These are phyloP conservation scores for Cataglyphis rosenhaueri DNA, from an alignment of 2,888 invertebrate species.

Conservation along the genomic window DNA sequence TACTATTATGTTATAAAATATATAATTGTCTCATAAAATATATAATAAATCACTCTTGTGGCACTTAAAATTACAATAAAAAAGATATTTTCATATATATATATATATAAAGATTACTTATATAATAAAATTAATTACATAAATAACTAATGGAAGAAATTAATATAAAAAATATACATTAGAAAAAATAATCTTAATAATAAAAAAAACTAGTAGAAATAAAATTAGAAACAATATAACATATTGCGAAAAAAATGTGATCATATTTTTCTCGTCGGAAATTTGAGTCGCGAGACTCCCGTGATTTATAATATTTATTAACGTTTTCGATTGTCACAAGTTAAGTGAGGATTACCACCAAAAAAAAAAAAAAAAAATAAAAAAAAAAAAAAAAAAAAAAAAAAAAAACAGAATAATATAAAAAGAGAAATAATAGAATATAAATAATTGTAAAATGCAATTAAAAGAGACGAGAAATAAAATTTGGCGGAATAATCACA, in stretches of 20 bases:
- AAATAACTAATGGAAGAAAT: neutral
- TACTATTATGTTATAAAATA: neutral
- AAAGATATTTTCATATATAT: too few relatives aligned
- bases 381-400: too few relatives aligned
- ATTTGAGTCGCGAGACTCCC: neutral
- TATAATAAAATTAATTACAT: neutral
- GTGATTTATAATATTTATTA: conserved; percentile 31
- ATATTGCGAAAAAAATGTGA: conserved; percentile 7
- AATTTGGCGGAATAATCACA: neutral
- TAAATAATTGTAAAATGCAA: conserved; percentile 30
- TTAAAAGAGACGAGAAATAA: conserved; percentile 28
- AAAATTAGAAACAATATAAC: neutral
- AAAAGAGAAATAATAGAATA: conserved; percentile 8
- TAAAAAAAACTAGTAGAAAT: neutral
- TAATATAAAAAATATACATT: neutral
- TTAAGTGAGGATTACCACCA: neutral
- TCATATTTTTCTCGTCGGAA: conserved; percentile 17
- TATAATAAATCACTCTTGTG: neutral
- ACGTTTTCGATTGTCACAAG: conserved; percentile 12
- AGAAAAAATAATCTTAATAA: neutral
- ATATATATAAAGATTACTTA: too few relatives aligned
- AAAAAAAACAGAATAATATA: conserved; percentile 16
- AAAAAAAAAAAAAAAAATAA: neutral
- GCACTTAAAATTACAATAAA: neutral
- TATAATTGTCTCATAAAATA: neutral